Percentiles rank a stretch among this genome's conserved stretches.
These are phyloP conservation scores for Sarcophilus harrisii DNA, from an alignment of 2,797 vertebrate species.

Conservation along the genomic window DNA sequence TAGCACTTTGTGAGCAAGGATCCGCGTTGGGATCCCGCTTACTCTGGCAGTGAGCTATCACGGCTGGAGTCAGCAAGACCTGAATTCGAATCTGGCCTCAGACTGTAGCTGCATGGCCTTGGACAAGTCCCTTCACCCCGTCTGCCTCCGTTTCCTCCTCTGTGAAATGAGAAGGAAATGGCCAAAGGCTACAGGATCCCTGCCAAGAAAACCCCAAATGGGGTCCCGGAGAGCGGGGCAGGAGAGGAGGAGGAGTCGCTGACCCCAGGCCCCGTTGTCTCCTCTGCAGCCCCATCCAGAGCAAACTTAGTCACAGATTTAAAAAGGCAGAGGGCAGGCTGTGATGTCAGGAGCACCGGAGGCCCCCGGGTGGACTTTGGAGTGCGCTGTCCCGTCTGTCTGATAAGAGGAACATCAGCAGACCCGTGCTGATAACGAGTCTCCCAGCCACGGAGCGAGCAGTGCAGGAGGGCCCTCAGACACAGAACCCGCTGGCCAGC, in stretches of 20 bases:
- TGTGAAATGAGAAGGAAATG: not conserved
- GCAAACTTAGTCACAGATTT: not conserved
- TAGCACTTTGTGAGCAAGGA: too few relatives aligned
- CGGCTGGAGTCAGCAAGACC: not conserved
- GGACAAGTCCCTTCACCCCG: not conserved
- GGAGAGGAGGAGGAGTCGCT: too few relatives aligned
- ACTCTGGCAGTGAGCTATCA: accelerated
- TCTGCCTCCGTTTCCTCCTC: not conserved
- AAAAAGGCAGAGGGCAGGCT: not conserved
- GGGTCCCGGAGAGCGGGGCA: not conserved
- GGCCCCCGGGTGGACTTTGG: not conserved
- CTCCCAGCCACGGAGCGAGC: not conserved
- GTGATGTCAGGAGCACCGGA: not conserved
- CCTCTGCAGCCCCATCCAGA: not conserved
- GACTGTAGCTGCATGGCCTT: not conserved
- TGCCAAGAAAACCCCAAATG: not conserved
- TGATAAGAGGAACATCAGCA: not conserved
- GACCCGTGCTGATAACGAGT: not conserved
- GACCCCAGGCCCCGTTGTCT: too few relatives aligned
- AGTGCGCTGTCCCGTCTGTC: not conserved
- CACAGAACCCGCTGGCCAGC: not conserved
- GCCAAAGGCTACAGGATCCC: not conserved
- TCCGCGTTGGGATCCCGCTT: not conserved
- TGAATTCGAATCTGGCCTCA: not conserved
- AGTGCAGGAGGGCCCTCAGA: not conserved